Base-by-base conservation (phyloP, 1,140 invertebrate genomes). In the Pseudoatta argentina region DNA sequence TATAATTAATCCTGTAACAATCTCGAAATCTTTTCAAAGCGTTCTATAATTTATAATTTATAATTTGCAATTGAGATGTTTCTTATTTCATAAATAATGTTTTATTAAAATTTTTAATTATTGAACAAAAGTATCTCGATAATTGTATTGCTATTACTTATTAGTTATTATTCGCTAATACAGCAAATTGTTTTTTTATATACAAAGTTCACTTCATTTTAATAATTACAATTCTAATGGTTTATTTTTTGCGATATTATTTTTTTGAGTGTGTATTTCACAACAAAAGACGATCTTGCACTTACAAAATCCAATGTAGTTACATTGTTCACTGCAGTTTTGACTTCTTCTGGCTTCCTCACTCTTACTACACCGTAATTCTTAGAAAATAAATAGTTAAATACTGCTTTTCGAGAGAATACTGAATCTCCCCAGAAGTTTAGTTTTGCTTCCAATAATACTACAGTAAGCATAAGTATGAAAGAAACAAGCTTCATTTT, bases 221-320 rank as follows among this genome's bases (percentile, higher is more conserved):
- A 69, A 69, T 21, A 18, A 67, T 51, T n/a, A 66, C 27, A 8
- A 14, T 66, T n/a, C 3, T 69, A n/a, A 71, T 34, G 4, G 30
- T 34, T 34, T 34, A 34, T 34, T 5, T 34, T 5, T 24, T 0
- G 21, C 10, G 3, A 1, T 21, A 48, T 34, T 64, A 48, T 72
- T 53, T 71, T 24, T 67, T 8, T 6, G 34, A 78, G 6, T 18
- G 14, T 64, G 10, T 1, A 7, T 66, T n/a, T 81, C 39, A 53
- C 39, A 0, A 61, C 14, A 30, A 55, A 51, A 51, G 14, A 21
- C 8, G 55, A 86, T 30, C 2, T n/a, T 39, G 4, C 14, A 81
- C 77, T 81, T 81, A 81, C 77, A 16, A 81, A 81, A 39, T 81
- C 77, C 16, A 81, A 59, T 24, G 30, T 69, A 2, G 27, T 57